These are phyloP conservation scores for Apoda limacodes DNA, from an alignment of 2,888 invertebrate species.

Conservation along the genomic window DNA sequence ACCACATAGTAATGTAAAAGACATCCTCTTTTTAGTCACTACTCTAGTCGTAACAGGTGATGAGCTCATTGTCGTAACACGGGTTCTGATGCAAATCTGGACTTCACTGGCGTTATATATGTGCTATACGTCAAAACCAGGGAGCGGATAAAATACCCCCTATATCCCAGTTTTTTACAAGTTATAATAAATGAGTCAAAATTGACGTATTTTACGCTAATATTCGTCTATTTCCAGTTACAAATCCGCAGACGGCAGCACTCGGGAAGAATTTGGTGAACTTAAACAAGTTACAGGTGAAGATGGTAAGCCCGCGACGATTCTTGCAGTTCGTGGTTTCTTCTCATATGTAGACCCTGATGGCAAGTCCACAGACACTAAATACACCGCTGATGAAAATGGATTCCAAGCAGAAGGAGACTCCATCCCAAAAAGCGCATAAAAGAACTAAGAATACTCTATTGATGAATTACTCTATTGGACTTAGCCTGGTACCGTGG, in stretches of 20 bases:
- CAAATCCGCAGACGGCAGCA: constrained; percentile 69
- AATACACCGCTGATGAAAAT: constrained; percentile 71
- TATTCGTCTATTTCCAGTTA: constrained; percentile 38
- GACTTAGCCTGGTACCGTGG: no score
- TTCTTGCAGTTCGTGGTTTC: constrained; percentile 70
- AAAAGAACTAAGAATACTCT: no score
- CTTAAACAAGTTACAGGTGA: constrained; percentile 50
- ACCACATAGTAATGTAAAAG: no score
- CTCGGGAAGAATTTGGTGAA: constrained; percentile 58
- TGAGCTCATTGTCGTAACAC: no score
- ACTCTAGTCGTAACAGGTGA: background rate
- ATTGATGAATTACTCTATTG: no score
- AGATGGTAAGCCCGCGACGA: constrained; percentile 67
- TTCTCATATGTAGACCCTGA: constrained; percentile 68
- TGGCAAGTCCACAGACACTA: constrained; percentile 60
- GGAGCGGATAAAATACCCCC: no score
- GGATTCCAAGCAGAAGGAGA: constrained; percentile 73
- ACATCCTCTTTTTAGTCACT: no score
- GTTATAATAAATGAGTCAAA: constrained; percentile 22
- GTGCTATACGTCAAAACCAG: no score
- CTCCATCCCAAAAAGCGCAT: constrained; percentile 63
- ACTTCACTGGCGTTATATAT: background rate
- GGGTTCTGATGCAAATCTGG: background rate
- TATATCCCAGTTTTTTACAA: no score
- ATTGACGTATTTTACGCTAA: constrained; percentile 1